These are phyloP conservation scores for Callospermophilus lateralis DNA, from an alignment of 2,113 vertebrate genomes.

Conservation along the genomic window DNA sequence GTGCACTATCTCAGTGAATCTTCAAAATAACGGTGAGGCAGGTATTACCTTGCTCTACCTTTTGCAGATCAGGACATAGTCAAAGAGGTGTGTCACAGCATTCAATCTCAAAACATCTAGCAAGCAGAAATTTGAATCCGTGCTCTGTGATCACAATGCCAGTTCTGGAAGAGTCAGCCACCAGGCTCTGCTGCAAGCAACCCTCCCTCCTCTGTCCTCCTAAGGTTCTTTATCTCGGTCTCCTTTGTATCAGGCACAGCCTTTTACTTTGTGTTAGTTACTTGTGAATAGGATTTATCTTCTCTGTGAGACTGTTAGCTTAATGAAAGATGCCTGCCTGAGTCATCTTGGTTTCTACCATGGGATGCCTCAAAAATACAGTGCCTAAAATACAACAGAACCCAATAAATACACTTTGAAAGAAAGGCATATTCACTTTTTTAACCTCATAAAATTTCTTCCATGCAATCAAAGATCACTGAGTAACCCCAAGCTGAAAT, in stretches of 20 bases:
- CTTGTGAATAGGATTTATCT: slow-evolving; percentile 37
- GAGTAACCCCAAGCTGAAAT: neutral
- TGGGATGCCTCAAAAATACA: neutral
- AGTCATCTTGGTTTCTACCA: neutral
- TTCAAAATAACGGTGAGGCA: neutral
- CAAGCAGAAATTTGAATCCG: neutral
- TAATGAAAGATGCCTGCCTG: neutral
- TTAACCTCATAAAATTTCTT: slow-evolving; percentile 22
- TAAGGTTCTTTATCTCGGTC: neutral
- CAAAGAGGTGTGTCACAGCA: neutral
- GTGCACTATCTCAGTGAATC: neutral
- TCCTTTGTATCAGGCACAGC: neutral
- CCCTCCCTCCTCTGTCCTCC: neutral
- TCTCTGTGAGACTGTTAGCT: slow-evolving; percentile 14
- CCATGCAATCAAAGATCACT: neutral
- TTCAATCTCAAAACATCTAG: neutral
- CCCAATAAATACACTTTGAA: slow-evolving; percentile 25
- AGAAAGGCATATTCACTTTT: neutral
- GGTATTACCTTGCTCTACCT: neutral
- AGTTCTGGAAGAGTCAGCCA: neutral
- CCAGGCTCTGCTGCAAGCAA: neutral
- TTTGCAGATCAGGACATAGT: neutral
- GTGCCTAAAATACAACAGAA: neutral
- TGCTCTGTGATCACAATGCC: neutral
- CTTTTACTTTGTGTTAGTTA: neutral